These are phyloP conservation scores for Dryadula phaetusa DNA, from an alignment of 2,888 invertebrate genomes.

Conservation along the genomic window DNA sequence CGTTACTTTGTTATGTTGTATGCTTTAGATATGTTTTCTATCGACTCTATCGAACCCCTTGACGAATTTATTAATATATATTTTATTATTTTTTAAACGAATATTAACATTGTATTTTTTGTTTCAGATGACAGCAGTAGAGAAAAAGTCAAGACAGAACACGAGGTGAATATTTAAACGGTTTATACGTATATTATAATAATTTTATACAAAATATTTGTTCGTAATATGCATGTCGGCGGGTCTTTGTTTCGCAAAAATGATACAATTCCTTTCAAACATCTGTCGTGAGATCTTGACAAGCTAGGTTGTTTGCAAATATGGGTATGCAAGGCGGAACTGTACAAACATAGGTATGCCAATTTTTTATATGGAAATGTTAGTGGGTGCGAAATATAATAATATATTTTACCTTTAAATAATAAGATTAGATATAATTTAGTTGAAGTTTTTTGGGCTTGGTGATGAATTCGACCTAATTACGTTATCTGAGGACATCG, in stretches of 20 bases:
- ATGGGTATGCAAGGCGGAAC: slow-evolving; percentile 20
- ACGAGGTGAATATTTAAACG: slow-evolving; percentile 66
- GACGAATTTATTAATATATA: too few relatives aligned
- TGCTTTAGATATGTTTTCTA: too few relatives aligned
- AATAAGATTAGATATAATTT: slow-evolving; percentile 31
- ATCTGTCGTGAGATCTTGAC: slow-evolving; percentile 4
- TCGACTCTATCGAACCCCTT: too few relatives aligned
- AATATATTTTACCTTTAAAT: background rate
- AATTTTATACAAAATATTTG: background rate
- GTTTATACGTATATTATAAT: background rate
- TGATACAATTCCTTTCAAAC: background rate
- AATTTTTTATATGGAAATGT: slow-evolving; percentile 1
- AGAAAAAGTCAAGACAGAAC: slow-evolving; percentile 74
- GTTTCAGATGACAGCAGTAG: slow-evolving; percentile 81
- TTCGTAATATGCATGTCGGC: slow-evolving; percentile 1
- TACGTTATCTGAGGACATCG: slow-evolving; percentile 29
- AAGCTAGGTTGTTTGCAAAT: slow-evolving; percentile 18
- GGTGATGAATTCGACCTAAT: slow-evolving; percentile 32
- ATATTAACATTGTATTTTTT: slow-evolving; percentile 46
- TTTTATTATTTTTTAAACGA: too few relatives aligned
- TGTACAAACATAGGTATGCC: slow-evolving; percentile 20
- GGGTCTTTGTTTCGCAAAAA: slow-evolving; percentile 15
- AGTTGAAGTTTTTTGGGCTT: slow-evolving; percentile 23
- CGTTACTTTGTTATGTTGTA: too few relatives aligned
- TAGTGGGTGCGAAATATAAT: background rate